Conservation (phyloP, 2,113 vertebrate genomes). For the Psammodynastes pulverulentus region DNA sequence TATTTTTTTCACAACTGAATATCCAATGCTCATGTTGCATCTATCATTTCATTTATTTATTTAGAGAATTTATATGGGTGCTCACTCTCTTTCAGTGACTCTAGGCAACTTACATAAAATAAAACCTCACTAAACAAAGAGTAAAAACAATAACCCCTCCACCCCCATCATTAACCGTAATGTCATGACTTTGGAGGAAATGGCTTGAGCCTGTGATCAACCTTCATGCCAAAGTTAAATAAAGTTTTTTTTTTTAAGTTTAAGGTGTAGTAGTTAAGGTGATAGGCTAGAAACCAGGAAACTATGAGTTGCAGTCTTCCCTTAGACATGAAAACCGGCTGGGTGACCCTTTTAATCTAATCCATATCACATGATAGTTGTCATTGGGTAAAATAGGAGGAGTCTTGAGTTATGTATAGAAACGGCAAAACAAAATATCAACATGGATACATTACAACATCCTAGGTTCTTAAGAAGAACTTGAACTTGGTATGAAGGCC, state of each 20-base stretch:
- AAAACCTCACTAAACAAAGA: not conserved
- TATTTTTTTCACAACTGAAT: not conserved
- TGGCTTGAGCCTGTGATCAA: not conserved
- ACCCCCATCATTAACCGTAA: not conserved
- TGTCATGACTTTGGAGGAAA: not conserved
- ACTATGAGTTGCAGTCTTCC: not conserved
- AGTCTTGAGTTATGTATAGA: not conserved
- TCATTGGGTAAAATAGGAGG: not conserved
- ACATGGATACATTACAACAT: not conserved
- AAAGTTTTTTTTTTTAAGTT: not conserved
- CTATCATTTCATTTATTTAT: not conserved
- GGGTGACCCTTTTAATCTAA: not conserved
- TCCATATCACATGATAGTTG: not conserved
- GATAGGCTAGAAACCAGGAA: not conserved
- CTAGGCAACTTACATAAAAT: not conserved
- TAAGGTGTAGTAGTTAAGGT: not conserved
- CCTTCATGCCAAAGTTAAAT: not conserved
- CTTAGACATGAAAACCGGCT: not conserved
- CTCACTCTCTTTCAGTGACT: no score
- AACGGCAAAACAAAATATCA: not conserved
- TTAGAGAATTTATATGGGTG: not conserved
- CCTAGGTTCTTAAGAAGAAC: not conserved
- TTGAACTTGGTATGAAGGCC: not conserved
- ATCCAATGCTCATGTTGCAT: not conserved
- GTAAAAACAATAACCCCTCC: not conserved